These are phyloP conservation scores for Paralichthys olivaceus DNA, from an alignment of 2,113 vertebrate genomes.

Conservation along the genomic window DNA sequence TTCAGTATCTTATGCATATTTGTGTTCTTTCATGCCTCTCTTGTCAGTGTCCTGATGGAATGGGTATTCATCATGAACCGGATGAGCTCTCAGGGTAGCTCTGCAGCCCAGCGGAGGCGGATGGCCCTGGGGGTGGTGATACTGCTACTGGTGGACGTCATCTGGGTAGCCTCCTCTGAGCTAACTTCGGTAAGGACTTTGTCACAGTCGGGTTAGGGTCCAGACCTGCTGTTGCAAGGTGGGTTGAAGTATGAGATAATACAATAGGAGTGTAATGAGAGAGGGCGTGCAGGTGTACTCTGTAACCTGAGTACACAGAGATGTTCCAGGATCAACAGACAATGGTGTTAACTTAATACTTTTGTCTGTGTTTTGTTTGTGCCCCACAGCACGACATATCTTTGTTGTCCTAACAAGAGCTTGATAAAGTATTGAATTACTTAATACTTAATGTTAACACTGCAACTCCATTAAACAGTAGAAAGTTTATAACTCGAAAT, in stretches of 20 bases:
- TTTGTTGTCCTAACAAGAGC: neutral
- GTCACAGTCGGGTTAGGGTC: neutral
- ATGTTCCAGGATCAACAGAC: neutral
- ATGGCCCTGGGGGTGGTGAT: conserved; percentile 93
- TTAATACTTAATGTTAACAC: too few relatives aligned
- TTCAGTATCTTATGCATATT: neutral
- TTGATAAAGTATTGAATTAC: too few relatives aligned
- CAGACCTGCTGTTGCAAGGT: neutral
- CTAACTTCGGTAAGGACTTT: conserved; percentile 90
- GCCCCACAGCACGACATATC: neutral
- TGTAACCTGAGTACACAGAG: neutral
- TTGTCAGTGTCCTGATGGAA: conserved; percentile 83
- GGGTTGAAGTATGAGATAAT: neutral
- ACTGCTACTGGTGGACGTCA: conserved; percentile 94
- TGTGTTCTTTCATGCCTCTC: neutral
- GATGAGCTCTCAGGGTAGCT: conserved; percentile 89
- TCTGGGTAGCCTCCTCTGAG: conserved; percentile 98
- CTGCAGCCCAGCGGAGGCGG: conserved; percentile 87
- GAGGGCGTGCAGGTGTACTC: neutral
- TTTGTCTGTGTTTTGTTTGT: neutral
- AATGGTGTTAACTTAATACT: neutral
- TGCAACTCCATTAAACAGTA: too few relatives aligned
- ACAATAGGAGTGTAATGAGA: neutral
- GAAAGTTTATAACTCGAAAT: too few relatives aligned
- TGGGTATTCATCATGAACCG: conserved; percentile 94